Evolutionary conservation across 92 coral and sea anemone species (phyloP), one percentile per base, ranked within the genome.

Genomic region (Paramuricea clavata): DNA sequence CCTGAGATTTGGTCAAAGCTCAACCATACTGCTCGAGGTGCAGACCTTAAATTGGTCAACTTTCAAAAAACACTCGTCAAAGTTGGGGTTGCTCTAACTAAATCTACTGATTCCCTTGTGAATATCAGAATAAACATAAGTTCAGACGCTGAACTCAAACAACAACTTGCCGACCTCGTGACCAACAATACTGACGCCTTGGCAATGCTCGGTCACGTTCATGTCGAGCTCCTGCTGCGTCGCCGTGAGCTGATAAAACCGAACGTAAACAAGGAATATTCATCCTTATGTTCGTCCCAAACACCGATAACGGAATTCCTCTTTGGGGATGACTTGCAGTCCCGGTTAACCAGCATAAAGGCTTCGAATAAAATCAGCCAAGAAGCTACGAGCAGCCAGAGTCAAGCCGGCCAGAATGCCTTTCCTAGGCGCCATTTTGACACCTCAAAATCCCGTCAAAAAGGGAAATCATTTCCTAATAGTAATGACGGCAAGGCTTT

Each of bases 261-360:
- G 33, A 67, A 70, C 31, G 23, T 87, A 65, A 81, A 87, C 56
- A 81, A 81, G 42, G 87, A 87, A 25, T 87, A 87, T 33, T 25
- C 80, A 10, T 50, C 49, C 33, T 70, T 81, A 25, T 68, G 81
- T 81, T 23, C 43, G 56, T 28, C 90, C 19, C 90, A 68, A 36
- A 62, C 60, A 17, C 90, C 79, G 23, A 69, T 86, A 31, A 86
- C 89, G 35, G 52, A 65, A 12, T 85, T n/a, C n/a, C n/a, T n/a
- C 25, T 85, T 85, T 85, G 89, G 76, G 56, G 89, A 85, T 61
- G 68, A 85, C 34, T 83, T 85, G 7, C 85, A 42, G 67, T 85
- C 78, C 33, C 76, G 78, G 64, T 61, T 85, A 70, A 76, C 35
- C 49, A 85, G 74, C 60, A 85, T 85, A 50, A 57, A 28, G 11